Percentiles rank a stretch among this genome's conserved stretches.
Conservation (phyloP, 2,888 invertebrate species). For the Morpho achilles region DNA sequence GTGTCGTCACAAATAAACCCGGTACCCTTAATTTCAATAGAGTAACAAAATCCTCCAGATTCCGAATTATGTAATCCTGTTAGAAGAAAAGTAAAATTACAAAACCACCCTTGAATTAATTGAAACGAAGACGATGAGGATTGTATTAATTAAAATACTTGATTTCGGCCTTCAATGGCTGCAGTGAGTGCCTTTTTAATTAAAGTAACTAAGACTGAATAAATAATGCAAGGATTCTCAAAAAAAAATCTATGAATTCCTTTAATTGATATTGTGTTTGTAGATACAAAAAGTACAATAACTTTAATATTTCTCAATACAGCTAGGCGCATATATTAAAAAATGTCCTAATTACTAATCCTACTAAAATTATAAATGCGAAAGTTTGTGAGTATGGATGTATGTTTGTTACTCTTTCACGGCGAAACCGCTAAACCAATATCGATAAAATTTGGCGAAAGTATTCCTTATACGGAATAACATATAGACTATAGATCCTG, state of each 20-base stretch:
- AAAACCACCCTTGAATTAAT: conserved; percentile 33
- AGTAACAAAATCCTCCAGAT: conserved; percentile 5
- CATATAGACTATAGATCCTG: too few species aligned
- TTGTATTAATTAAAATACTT: conserved; percentile 43
- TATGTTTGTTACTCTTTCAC: too few species aligned
- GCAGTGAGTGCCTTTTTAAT: conserved; percentile 35
- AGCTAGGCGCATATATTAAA: too few species aligned
- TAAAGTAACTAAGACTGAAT: conserved; percentile 35
- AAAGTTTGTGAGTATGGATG: too few species aligned
- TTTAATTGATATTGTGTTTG: conserved; percentile 12
- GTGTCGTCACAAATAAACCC: background rate
- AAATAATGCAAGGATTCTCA: conserved; percentile 26
- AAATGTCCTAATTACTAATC: too few species aligned
- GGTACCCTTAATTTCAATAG: background rate
- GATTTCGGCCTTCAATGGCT: conserved; percentile 37
- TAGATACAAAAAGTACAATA: background rate
- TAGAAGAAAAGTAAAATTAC: conserved; percentile 23
- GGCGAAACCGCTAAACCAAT: too few species aligned
- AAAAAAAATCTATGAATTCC: conserved; percentile 16
- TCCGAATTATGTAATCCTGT: conserved; percentile 19
- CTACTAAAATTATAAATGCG: too few species aligned
- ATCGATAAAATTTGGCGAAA: too few species aligned
- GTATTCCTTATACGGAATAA: too few species aligned
- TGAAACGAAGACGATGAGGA: conserved; percentile 37
- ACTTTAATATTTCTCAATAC: too few species aligned